Conservation (phyloP, 2,113 vertebrate genomes). For the Callaeas wilsoni region DNA sequence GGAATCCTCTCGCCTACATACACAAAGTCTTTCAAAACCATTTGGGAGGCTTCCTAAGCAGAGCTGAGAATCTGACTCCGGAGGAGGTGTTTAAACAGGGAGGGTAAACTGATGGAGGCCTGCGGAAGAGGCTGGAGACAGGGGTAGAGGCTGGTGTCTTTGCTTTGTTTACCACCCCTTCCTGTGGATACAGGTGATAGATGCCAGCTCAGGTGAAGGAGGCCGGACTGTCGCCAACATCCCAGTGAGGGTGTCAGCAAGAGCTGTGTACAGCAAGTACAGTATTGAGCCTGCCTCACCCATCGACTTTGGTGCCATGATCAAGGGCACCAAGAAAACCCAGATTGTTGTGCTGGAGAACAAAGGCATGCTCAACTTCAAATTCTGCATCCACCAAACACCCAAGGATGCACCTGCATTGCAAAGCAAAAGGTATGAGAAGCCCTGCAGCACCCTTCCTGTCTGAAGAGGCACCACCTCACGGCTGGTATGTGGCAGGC, state of each 20-base stretch:
- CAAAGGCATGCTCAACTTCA: slow-evolving; percentile 73
- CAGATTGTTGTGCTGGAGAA: slow-evolving; percentile 81
- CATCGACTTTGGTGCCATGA: slow-evolving; percentile 80
- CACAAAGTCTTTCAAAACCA: not conserved
- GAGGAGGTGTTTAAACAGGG: not conserved
- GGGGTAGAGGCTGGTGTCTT: not conserved
- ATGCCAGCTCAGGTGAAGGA: slow-evolving; percentile 70
- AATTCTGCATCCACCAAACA: slow-evolving; percentile 69
- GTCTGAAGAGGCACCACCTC: not conserved
- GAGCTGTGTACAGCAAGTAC: slow-evolving; percentile 80
- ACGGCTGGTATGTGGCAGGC: not conserved
- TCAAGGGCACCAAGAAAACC: slow-evolving; percentile 69
- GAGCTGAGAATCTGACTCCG: not conserved
- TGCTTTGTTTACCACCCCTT: not conserved
- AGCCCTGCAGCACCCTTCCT: not conserved
- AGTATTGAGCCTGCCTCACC: slow-evolving; percentile 73
- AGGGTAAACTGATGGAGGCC: not conserved
- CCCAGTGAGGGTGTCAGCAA: slow-evolving; percentile 75
- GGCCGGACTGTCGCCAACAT: slow-evolving; percentile 73
- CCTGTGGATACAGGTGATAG: slow-evolving; percentile 75
- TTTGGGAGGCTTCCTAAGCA: not conserved
- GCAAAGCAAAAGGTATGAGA: slow-evolving; percentile 68
- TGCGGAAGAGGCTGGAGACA: too few species aligned
- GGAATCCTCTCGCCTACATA: not conserved
- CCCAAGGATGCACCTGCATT: not conserved